Evolutionary conservation across 2,888 invertebrate genomes (phyloP).

Genomic region (Tinea trinotella): DNA sequence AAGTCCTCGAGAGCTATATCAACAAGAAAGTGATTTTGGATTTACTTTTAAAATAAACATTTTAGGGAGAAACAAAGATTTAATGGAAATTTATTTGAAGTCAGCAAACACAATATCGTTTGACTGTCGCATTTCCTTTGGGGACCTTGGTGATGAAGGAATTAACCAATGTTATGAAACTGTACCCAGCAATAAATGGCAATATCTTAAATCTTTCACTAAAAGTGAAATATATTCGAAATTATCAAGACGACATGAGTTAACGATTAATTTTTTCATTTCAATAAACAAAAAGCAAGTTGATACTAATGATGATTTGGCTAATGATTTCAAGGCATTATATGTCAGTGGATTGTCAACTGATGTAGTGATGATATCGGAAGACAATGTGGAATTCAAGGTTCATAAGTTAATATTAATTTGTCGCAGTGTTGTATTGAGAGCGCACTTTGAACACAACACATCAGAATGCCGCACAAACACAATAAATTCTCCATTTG

Average conservation of each 20-base stretch:
- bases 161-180: conserved; percentile 59
- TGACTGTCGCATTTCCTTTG: background rate
- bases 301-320: conserved; percentile 46
- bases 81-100: conserved; percentile 56
- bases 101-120: conserved; percentile 31
- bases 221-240: too few relatives aligned
- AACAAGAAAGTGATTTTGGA: too few relatives aligned
- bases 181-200: conserved; percentile 55
- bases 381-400: conserved; percentile 48
- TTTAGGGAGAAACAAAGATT: conserved; percentile 51
- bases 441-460: conserved; percentile 61
- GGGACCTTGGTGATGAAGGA: conserved; percentile 29
- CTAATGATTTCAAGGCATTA: conserved; percentile 54
- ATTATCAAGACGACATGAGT: too few relatives aligned
- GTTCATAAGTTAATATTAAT: conserved; percentile 60
- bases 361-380: conserved; percentile 56
- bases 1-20: too few relatives aligned
- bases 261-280: conserved; percentile 55
- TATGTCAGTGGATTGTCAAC: conserved; percentile 51
- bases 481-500: conserved; percentile 49
- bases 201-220: conserved; percentile 31
- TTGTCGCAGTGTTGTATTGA: conserved; percentile 54
- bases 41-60: conserved; percentile 61
- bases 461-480: conserved; percentile 55
- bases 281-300: conserved; percentile 44